phyloP scores from a whole-genome alignment of 2,113 vertebrate genomes.

The Petromus typicus region DNA sequence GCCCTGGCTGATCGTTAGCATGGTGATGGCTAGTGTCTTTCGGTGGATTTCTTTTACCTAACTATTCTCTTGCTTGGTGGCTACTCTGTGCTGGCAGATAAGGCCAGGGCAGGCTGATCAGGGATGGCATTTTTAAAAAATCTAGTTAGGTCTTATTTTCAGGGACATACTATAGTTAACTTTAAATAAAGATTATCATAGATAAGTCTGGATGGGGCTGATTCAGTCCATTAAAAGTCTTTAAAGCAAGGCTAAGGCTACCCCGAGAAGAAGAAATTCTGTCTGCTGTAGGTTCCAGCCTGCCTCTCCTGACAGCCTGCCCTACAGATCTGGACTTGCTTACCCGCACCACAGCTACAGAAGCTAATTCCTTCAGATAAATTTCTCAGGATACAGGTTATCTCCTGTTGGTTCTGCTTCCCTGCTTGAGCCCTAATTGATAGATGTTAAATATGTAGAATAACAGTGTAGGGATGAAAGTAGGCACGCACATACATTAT shows the following conservation, averaged over 20 bases:
- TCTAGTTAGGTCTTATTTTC: neutral
- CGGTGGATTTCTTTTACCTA: neutral
- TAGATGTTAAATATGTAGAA: neutral
- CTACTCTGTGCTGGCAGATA: neutral
- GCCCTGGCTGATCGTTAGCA: neutral
- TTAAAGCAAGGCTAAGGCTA: neutral
- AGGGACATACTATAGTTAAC: neutral
- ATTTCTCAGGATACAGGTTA: too few species aligned
- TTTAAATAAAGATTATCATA: neutral
- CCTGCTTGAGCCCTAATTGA: neutral
- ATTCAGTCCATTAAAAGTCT: neutral
- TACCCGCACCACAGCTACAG: neutral
- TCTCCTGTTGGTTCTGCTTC: neutral
- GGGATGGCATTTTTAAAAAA: neutral
- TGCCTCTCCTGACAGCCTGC: neutral
- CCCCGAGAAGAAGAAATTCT: neutral
- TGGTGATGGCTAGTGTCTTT: neutral
- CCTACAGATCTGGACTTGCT: neutral
- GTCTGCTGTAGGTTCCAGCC: neutral
- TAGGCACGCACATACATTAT: neutral
- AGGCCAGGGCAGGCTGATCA: neutral
- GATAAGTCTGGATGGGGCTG: neutral
- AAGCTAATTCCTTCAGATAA: neutral
- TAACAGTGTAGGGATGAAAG: neutral
- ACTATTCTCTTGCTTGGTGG: neutral